Evolutionary conservation across 2,113 vertebrate species (phyloP).

Genomic region (Tinamus guttatus): DNA sequence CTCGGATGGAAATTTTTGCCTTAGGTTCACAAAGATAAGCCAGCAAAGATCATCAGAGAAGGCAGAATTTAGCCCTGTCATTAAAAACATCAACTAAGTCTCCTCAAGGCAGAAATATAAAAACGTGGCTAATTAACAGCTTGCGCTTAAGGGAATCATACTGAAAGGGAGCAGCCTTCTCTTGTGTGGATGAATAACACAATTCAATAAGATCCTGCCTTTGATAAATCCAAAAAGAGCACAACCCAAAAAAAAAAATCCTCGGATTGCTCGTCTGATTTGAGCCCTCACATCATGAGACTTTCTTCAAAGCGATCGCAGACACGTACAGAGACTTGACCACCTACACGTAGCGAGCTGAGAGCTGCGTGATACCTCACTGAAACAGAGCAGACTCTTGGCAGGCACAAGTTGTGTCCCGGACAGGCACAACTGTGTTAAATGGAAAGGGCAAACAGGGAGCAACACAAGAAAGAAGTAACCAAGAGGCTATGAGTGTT

Average conservation of each 20-base stretch:
- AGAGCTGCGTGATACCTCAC: background rate
- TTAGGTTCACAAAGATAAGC: background rate
- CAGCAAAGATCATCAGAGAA: background rate
- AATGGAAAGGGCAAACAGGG: background rate
- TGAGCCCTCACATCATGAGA: background rate
- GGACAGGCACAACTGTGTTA: background rate
- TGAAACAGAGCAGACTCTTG: background rate
- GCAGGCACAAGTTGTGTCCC: background rate
- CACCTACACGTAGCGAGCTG: background rate
- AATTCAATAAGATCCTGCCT: background rate
- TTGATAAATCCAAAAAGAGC: background rate
- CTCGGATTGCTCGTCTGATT: background rate
- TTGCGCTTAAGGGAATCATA: background rate
- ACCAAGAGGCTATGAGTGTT: background rate
- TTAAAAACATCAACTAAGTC: background rate
- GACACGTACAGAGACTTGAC: background rate
- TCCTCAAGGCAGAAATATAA: conserved; percentile 14
- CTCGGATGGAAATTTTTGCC: background rate
- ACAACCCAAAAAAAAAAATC: background rate
- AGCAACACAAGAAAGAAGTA: background rate
- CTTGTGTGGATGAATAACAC: background rate
- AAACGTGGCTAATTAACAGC: background rate
- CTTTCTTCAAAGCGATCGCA: background rate
- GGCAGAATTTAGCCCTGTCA: background rate
- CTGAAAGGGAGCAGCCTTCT: background rate